phyloP scores from a whole-genome alignment of 2,113 vertebrate genomes.

The Pandion haliaetus region DNA sequence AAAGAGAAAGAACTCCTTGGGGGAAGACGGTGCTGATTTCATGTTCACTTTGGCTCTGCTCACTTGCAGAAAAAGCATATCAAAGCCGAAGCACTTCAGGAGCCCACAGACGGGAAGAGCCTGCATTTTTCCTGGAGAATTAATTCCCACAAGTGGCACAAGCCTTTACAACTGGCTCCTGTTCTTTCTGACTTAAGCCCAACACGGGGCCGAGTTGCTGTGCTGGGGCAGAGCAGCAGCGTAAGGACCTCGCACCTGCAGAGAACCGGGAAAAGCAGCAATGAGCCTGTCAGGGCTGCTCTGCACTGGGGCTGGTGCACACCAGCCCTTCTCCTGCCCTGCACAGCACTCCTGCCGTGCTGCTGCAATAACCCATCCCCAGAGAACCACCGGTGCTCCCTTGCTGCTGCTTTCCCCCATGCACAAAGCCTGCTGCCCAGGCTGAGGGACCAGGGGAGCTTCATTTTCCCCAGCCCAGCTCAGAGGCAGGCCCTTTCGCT shows the following conservation, averaged over 20 bases:
- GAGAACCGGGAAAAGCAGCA: accelerated
- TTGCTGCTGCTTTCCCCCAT: not conserved
- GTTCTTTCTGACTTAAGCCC: not conserved
- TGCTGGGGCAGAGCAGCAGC: not conserved
- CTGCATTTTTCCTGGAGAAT: not conserved
- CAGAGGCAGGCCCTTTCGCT: not conserved
- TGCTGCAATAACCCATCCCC: not conserved
- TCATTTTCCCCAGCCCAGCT: not conserved
- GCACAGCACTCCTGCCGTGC: not conserved
- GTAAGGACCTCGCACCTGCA: accelerated
- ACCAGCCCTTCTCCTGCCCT: not conserved
- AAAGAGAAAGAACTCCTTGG: not conserved
- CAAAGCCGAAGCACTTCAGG: not conserved
- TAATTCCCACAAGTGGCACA: not conserved
- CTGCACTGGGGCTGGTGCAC: too few relatives aligned
- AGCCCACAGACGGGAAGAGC: not conserved
- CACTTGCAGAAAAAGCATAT: not conserved
- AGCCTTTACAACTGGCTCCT: not conserved
- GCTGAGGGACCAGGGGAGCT: not conserved
- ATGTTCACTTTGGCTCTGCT: not conserved
- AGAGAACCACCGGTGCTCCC: accelerated
- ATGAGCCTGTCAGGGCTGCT: not conserved
- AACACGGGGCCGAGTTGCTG: accelerated
- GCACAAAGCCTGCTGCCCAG: not conserved
- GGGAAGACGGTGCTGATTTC: not conserved